phyloP scores from a whole-genome alignment of 2,888 invertebrate species.

The Cephus pulcher region DNA sequence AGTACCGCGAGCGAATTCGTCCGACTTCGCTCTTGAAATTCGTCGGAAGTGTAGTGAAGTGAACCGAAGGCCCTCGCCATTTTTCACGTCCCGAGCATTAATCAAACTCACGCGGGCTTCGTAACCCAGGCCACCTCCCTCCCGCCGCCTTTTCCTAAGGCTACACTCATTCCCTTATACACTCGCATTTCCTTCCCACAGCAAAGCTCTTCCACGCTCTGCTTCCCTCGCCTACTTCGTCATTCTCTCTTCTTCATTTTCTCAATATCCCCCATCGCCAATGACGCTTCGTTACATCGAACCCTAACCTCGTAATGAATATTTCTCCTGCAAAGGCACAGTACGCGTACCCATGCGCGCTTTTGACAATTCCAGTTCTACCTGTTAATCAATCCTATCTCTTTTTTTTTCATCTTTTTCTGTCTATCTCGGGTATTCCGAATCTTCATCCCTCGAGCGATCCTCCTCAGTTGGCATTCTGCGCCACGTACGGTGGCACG shows the following conservation, averaged over 20 bases:
- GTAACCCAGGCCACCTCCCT: not conserved
- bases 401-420: not conserved
- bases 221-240: not conserved
- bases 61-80: slow-evolving; percentile 38
- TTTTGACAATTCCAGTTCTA: not conserved
- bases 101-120: slow-evolving; percentile 40
- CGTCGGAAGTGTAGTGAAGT: slow-evolving; percentile 20
- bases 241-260: not conserved
- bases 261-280: not conserved
- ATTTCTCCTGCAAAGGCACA: slow-evolving; percentile 13
- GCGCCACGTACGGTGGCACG: slow-evolving; percentile 62
- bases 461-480: slow-evolving; percentile 25
- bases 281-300: slow-evolving; percentile 9
- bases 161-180: not conserved
- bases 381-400: slow-evolving; percentile 1
- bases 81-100: slow-evolving; percentile 56
- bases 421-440: not conserved
- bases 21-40: slow-evolving; percentile 24
- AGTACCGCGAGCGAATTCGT: slow-evolving; percentile 17
- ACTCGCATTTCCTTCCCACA: not conserved
- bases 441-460: not conserved
- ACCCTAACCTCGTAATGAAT: slow-evolving; percentile 30
- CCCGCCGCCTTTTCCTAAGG: not conserved
- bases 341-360: not conserved
- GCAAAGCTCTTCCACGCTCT: not conserved